Percentiles rank a stretch among this genome's conserved stretches.
These are phyloP conservation scores for Tragelaphus buxtoni DNA, from an alignment of 2,113 vertebrate species.

Conservation along the genomic window DNA sequence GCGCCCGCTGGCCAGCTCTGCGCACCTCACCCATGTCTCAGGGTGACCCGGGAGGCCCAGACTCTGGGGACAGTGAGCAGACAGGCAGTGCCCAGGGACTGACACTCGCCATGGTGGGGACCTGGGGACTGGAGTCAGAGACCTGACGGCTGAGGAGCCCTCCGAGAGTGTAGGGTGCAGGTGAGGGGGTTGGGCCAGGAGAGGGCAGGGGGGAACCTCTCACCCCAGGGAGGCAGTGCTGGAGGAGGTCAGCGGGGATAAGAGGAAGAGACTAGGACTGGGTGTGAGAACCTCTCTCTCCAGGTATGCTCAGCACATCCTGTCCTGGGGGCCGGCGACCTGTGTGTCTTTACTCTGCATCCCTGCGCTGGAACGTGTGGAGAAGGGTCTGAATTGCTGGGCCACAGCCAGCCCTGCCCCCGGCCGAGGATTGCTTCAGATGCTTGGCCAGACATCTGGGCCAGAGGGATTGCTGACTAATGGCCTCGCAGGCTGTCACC, in stretches of 20 bases:
- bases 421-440: rapidly evolving
- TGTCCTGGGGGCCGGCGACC: background rate
- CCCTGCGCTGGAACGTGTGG: rapidly evolving
- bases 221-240: background rate
- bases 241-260: background rate
- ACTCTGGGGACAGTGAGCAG: too few relatives aligned
- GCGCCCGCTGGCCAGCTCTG: rapidly evolving
- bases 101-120: too few relatives aligned
- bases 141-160: background rate
- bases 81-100: background rate
- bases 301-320: background rate
- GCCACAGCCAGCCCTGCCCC: background rate
- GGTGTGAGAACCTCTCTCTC: background rate
- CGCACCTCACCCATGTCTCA: rapidly evolving
- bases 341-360: too few relatives aligned
- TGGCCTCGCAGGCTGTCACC: too few relatives aligned
- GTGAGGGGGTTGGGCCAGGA: background rate
- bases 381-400: background rate
- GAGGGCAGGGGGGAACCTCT: too few relatives aligned
- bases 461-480: background rate
- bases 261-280: background rate
- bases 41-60: background rate
- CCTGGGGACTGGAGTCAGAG: background rate
- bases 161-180: background rate
- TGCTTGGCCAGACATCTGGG: background rate